A percentile compares a stretch with the other conserved stretches of the same genome.
phyloP scores from a whole-genome alignment of 2,888 invertebrate genomes.

The Drosophila mayaguana region DNA sequence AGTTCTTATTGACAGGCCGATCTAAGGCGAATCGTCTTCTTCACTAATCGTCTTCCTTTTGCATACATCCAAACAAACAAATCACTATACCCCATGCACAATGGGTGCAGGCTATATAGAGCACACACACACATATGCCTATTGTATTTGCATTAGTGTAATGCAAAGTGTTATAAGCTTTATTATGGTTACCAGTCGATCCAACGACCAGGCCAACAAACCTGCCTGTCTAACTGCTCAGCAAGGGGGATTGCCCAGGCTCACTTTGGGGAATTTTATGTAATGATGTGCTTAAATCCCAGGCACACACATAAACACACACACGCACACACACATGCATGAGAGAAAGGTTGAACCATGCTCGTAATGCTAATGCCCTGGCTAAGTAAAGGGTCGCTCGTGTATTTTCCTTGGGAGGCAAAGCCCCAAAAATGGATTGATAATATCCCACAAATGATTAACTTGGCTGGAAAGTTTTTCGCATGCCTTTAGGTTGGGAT shows the following conservation, averaged over 20 bases:
- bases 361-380: constrained; percentile 28
- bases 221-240: constrained; percentile 27
- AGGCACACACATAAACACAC: constrained; percentile 9
- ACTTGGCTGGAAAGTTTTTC: constrained; percentile 71
- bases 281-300: constrained; percentile 80
- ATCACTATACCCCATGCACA: not conserved
- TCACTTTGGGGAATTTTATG: constrained; percentile 73
- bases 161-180: constrained; percentile 81
- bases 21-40: too few relatives aligned
- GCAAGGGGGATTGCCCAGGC: constrained; percentile 6
- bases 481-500: constrained; percentile 37
- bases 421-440: constrained; percentile 80
- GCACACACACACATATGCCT: constrained; percentile 28
- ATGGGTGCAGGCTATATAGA: not conserved
- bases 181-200: constrained; percentile 70
- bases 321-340: constrained; percentile 3
- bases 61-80: not conserved
- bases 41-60: not conserved
- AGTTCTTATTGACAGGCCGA: too few relatives aligned
- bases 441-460: constrained; percentile 82
- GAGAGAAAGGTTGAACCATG: constrained; percentile 15
- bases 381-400: constrained; percentile 14
- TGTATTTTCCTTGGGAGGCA: constrained; percentile 44
- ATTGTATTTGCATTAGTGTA: constrained; percentile 82
- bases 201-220: constrained; percentile 45